Evolutionary conservation across 2,113 vertebrate species (phyloP).

Genomic region (Mesocricetus auratus): DNA sequence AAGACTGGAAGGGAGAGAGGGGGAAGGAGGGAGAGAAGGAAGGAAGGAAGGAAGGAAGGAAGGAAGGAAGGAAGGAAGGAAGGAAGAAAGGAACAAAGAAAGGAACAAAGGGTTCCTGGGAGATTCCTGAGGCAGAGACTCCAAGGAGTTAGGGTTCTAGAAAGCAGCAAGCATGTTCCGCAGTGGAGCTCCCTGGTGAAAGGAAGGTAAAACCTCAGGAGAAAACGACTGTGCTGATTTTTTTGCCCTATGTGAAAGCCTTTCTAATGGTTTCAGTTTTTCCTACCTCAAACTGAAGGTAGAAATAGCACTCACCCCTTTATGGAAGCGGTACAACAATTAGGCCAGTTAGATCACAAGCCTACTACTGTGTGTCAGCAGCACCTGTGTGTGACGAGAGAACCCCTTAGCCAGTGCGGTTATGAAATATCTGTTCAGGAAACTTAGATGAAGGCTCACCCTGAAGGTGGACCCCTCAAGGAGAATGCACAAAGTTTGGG

Average conservation of each 20-base stretch:
- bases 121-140: neutral
- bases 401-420: neutral
- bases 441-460: neutral
- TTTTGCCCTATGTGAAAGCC: neutral
- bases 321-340: neutral
- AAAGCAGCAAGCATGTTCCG: neutral
- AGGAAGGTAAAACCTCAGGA: neutral
- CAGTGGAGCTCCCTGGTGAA: too few species aligned
- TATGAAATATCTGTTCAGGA: neutral
- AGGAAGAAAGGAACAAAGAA: neutral
- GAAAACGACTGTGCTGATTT: neutral
- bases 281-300: neutral
- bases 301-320: neutral
- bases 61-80: too few species aligned
- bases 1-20: fast-evolving
- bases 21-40: fast-evolving
- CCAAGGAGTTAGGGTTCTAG: too few species aligned
- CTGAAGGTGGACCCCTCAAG: neutral
- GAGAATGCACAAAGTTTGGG: neutral
- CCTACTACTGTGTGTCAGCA: neutral
- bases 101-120: neutral
- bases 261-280: constrained; percentile 22
- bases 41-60: neutral
- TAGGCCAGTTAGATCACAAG: neutral
- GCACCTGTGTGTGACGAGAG: neutral